phyloP scores from a whole-genome alignment of 2,113 vertebrate genomes.

The Polyodon spathula region DNA sequence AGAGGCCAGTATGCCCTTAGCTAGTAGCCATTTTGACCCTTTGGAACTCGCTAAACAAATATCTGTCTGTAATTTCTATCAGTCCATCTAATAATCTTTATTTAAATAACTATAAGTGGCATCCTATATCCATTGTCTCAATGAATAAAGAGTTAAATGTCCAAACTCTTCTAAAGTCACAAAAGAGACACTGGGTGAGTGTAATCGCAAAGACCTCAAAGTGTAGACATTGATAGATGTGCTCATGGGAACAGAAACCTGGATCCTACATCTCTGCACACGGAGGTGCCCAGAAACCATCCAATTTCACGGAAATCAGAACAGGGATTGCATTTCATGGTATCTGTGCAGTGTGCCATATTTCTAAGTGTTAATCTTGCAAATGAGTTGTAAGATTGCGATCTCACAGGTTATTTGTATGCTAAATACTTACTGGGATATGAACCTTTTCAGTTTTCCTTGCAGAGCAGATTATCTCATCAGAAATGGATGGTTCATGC shows the following conservation, averaged over 20 bases:
- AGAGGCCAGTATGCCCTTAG: no score
- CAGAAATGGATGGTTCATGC: no score
- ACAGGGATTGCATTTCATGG: slow-evolving; percentile 53
- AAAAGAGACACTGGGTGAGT: no score
- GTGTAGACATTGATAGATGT: not conserved
- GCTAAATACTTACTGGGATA: slow-evolving; percentile 11
- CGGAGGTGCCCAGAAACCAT: slow-evolving; percentile 25
- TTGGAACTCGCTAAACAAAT: no score
- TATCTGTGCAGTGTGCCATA: slow-evolving; percentile 32
- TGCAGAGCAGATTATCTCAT: not conserved
- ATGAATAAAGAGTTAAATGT: no score
- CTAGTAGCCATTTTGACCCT: no score
- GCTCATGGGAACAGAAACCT: not conserved
- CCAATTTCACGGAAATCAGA: slow-evolving; percentile 43
- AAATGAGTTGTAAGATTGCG: slow-evolving; percentile 17
- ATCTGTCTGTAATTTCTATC: no score
- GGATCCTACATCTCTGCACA: slow-evolving; percentile 6
- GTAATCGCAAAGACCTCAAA: not conserved
- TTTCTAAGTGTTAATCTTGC: slow-evolving; percentile 32
- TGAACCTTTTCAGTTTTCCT: slow-evolving; percentile 4
- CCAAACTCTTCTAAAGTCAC: no score
- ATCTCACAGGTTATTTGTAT: slow-evolving; percentile 15
- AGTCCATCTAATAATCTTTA: no score
- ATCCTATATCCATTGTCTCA: no score
- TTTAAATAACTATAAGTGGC: no score